These are phyloP conservation scores for Notiomystis cincta DNA, from an alignment of 2,113 vertebrate genomes.

Conservation along the genomic window DNA sequence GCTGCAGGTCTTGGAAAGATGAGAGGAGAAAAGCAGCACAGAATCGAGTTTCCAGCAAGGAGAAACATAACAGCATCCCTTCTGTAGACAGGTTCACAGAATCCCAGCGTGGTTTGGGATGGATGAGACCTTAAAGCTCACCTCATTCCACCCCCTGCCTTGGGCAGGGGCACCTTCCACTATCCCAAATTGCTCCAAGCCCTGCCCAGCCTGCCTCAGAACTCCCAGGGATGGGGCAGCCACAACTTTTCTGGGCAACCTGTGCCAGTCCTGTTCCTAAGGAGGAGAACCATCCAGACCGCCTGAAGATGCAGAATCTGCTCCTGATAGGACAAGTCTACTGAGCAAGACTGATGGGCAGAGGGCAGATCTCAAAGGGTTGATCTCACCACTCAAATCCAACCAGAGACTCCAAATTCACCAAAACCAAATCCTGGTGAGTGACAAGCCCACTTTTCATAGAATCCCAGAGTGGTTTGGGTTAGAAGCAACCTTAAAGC, in stretches of 20 bases:
- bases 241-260: not conserved
- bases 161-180: not conserved
- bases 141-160: not conserved
- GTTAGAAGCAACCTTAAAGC: not conserved
- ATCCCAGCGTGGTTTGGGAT: not conserved
- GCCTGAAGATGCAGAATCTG: not conserved
- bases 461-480: not conserved
- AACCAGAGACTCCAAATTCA: not conserved
- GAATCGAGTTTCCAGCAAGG: not conserved
- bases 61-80: not conserved
- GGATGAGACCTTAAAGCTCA: not conserved
- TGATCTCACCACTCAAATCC: not conserved
- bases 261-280: not conserved
- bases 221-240: not conserved
- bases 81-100: not conserved
- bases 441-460: accelerated
- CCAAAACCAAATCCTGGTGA: not conserved
- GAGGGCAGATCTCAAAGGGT: not conserved
- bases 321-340: not conserved
- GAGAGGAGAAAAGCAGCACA: not conserved
- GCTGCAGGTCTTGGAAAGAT: not conserved
- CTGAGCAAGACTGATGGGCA: not conserved
- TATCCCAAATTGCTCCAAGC: accelerated
- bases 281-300: not conserved
- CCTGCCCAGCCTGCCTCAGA: accelerated